Conservation (phyloP, 1,140 invertebrate species). For the Scaptomyza graminum region DNA sequence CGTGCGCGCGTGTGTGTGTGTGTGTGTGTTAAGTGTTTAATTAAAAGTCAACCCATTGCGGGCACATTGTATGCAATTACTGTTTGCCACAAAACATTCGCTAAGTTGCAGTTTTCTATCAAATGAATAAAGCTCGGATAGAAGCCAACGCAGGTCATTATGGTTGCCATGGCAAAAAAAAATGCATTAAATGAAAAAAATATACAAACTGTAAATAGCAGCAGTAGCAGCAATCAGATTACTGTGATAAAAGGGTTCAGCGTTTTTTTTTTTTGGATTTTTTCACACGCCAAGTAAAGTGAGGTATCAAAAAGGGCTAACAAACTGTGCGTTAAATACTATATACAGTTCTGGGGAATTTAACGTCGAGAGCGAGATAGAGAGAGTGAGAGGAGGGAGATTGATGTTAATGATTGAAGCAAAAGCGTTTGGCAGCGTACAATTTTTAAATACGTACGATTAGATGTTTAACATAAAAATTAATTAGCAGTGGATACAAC, state of each 20-base stretch:
- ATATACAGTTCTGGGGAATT: conserved; percentile 10
- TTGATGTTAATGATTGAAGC: conserved; percentile 11
- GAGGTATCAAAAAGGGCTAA: conserved; percentile 11
- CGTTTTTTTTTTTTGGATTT: not conserved
- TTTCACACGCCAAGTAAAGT: not conserved
- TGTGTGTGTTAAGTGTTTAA: not conserved
- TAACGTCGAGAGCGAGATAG: not conserved
- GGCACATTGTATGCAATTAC: too few species aligned
- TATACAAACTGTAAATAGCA: not conserved
- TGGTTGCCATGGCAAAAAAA: too few species aligned
- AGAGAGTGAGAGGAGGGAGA: not conserved
- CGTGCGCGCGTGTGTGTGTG: conserved; percentile 9
- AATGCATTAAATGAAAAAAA: too few species aligned
- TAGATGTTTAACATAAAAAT: not conserved
- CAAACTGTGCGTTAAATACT: conserved; percentile 38
- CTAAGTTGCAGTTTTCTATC: too few species aligned
- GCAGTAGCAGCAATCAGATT: not conserved
- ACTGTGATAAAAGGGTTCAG: not conserved
- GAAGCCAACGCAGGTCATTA: too few species aligned
- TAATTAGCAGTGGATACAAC: not conserved
- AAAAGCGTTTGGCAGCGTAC: not conserved
- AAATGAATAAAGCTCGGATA: too few species aligned
- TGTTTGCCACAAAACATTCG: too few species aligned
- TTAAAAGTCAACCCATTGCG: too few species aligned
- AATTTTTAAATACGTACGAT: too few species aligned